A percentile compares a stretch with the other conserved stretches of the same genome.
phyloP scores from a whole-genome alignment of 2,888 invertebrate genomes.

The Drosophila paranaensis region DNA sequence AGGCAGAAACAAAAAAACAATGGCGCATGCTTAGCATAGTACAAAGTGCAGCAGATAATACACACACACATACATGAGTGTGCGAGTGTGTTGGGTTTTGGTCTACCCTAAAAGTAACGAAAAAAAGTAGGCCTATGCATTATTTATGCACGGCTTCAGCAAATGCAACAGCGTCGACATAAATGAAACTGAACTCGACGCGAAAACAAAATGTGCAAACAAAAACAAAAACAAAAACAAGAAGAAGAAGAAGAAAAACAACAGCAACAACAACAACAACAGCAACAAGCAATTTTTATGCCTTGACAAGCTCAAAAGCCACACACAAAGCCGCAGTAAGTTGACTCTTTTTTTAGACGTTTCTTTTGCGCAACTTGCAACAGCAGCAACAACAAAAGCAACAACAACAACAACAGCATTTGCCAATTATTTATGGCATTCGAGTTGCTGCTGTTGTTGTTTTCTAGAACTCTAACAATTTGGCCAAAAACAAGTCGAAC shows the following conservation, averaged over 20 bases:
- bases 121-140: slow-evolving; percentile 66
- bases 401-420: slow-evolving; percentile 27
- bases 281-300: slow-evolving; percentile 21
- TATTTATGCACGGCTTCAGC: slow-evolving; percentile 70
- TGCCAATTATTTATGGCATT: slow-evolving; percentile 78
- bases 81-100: slow-evolving; percentile 28
- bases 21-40: slow-evolving; percentile 30
- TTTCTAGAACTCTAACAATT: slow-evolving; percentile 33
- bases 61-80: background rate
- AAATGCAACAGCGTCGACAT: slow-evolving; percentile 66
- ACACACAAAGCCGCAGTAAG: slow-evolving; percentile 71
- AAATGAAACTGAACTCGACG: slow-evolving; percentile 55
- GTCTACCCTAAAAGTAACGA: slow-evolving; percentile 26
- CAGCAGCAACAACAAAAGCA: slow-evolving; percentile 22
- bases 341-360: slow-evolving; percentile 66
- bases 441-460: slow-evolving; percentile 38
- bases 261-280: slow-evolving; percentile 10
- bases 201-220: slow-evolving; percentile 32
- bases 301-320: slow-evolving; percentile 77
- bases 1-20: slow-evolving; percentile 27
- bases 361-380: slow-evolving; percentile 66
- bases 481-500: slow-evolving; percentile 40
- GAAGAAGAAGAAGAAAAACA: background rate
- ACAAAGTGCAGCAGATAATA: slow-evolving; percentile 38
- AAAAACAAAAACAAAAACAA: no score